Conservation (phyloP, 2,797 vertebrate species). For the Propithecus perrieri region DNA sequence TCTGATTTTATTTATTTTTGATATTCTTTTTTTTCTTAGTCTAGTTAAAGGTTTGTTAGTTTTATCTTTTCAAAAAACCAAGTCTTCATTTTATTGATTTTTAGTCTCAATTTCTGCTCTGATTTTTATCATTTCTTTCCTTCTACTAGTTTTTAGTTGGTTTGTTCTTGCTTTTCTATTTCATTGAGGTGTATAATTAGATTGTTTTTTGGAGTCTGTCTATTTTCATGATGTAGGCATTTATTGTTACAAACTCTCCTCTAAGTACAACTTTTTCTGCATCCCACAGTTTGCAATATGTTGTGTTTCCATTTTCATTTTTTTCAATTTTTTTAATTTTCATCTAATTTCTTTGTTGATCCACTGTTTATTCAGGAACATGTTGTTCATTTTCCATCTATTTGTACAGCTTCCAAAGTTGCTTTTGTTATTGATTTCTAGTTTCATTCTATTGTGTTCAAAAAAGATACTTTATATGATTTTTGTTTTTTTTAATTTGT, state of each 20-base stretch:
- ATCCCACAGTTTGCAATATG: neutral
- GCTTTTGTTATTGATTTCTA: neutral
- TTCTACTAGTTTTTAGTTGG: too few relatives aligned
- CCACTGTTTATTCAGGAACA: neutral
- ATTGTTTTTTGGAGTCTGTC: neutral
- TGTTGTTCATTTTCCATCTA: neutral
- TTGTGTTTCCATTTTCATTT: neutral
- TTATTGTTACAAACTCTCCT: neutral
- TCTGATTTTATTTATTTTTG: too few relatives aligned
- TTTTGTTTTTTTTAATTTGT: neutral
- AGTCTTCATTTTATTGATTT: too few relatives aligned
- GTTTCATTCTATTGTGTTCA: neutral
- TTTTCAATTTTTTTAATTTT: neutral
- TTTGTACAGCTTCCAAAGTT: neutral
- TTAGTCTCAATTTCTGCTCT: too few relatives aligned
- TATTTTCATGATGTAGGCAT: neutral
- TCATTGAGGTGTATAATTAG: too few relatives aligned
- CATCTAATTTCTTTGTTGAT: neutral
- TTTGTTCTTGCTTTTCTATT: too few relatives aligned
- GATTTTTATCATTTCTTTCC: too few relatives aligned
- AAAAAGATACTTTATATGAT: neutral
- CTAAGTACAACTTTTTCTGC: neutral
- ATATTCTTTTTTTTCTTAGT: too few relatives aligned
- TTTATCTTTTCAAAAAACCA: too few relatives aligned
- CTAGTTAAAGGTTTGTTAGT: too few relatives aligned